Conservation (phyloP, 2,113 vertebrate genomes). For the Malurus melanocephalus region DNA sequence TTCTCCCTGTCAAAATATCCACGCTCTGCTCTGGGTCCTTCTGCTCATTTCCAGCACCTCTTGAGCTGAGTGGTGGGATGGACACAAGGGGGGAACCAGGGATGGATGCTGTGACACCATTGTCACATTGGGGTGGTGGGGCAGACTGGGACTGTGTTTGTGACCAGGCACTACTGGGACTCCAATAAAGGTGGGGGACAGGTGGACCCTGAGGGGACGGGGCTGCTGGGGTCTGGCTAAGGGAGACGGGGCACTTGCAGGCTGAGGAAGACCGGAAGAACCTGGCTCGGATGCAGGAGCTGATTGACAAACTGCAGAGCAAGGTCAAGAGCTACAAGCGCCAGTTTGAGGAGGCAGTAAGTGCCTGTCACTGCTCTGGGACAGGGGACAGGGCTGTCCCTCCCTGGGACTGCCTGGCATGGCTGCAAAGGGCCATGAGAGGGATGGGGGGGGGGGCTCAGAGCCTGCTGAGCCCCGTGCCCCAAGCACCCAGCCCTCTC, state of each 20-base stretch:
- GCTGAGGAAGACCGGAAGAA: constrained; percentile 91
- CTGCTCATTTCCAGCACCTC: not conserved
- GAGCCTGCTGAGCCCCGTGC: not conserved
- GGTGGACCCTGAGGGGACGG: not conserved
- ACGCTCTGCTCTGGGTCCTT: not conserved
- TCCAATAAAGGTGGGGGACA: not conserved
- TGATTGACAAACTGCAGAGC: constrained; percentile 89
- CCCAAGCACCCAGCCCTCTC: accelerated
- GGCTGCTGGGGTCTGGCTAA: not conserved
- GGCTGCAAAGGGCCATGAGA: not conserved
- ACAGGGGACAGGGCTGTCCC: not conserved
- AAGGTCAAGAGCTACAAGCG: constrained; percentile 96
- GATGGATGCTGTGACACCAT: accelerated
- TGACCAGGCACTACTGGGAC: not conserved
- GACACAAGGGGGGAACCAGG: too few species aligned
- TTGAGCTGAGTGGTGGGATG: not conserved
- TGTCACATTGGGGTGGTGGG: not conserved
- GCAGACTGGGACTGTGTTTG: not conserved
- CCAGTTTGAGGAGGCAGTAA: constrained; percentile 88
- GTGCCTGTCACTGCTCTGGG: not conserved
- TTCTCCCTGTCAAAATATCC: not conserved
- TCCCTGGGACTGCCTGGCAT: not conserved
- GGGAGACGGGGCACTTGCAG: constrained; percentile 42
- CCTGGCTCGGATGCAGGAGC: constrained; percentile 89
- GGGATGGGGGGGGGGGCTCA: accelerated